Conservation (phyloP, 2,113 vertebrate genomes). For the Coreoperca whiteheadi region DNA sequence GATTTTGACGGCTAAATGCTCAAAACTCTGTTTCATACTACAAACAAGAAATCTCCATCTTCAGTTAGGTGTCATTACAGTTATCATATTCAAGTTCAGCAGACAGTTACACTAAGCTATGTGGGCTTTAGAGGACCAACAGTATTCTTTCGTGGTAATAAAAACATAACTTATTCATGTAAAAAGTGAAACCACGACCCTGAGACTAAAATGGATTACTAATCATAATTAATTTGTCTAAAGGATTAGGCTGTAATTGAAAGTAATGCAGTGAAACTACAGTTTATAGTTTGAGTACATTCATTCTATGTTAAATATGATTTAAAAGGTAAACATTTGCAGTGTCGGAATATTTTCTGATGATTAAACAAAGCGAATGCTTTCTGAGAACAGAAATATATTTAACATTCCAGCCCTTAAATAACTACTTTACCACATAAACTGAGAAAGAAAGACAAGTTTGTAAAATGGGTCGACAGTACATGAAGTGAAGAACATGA, state of each 20-base stretch:
- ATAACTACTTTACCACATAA: neutral
- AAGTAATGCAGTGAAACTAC: neutral
- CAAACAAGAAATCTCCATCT: conserved; percentile 1
- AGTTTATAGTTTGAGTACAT: neutral
- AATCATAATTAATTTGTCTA: neutral
- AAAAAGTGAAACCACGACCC: neutral
- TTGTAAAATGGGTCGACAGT: conserved; percentile 1
- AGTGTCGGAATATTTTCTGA: conserved; percentile 12
- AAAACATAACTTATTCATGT: neutral
- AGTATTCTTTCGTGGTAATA: neutral
- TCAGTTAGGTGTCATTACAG: conserved; percentile 15
- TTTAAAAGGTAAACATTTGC: neutral
- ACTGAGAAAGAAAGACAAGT: conserved; percentile 2
- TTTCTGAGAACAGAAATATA: neutral
- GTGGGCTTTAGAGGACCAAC: neutral
- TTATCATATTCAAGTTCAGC: conserved; percentile 16
- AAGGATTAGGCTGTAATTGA: neutral
- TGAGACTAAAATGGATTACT: neutral
- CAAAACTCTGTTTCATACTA: neutral
- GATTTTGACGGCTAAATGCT: neutral
- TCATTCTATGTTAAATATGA: neutral
- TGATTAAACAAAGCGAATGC: neutral
- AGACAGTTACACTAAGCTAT: conserved; percentile 27
- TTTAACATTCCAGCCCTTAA: neutral
- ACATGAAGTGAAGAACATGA: neutral